Evolutionary conservation across 2,113 vertebrate species (phyloP).

Genomic region (Amblyopsis rosae): DNA sequence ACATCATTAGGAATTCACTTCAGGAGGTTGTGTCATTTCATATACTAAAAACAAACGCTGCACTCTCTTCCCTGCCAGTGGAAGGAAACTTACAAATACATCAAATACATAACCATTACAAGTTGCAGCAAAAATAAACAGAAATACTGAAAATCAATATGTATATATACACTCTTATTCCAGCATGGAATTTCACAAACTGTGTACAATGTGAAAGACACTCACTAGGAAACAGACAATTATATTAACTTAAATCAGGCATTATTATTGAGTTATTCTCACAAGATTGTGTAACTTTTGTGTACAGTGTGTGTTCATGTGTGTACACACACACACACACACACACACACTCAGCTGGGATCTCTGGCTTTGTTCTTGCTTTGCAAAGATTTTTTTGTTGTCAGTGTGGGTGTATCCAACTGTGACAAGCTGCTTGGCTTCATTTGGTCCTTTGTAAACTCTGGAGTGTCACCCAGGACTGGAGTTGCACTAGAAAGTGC

Average conservation of each 20-base stretch:
- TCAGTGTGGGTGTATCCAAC: constrained; percentile 77
- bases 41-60: constrained; percentile 18
- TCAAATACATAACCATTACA: constrained; percentile 37
- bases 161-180: constrained; percentile 22
- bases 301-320: constrained; percentile 48
- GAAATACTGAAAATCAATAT: background rate
- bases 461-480: constrained; percentile 61
- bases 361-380: constrained; percentile 76
- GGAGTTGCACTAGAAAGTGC: constrained; percentile 55
- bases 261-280: constrained; percentile 20
- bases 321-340: constrained; percentile 52
- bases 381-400: constrained; percentile 72
- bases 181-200: constrained; percentile 41
- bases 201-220: constrained; percentile 29
- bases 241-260: constrained; percentile 25
- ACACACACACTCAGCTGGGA: constrained; percentile 66
- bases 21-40: constrained; percentile 31
- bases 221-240: constrained; percentile 26
- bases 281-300: constrained; percentile 36
- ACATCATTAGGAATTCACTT: constrained; percentile 21
- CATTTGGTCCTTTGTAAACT: constrained; percentile 62
- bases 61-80: constrained; percentile 32
- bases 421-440: constrained; percentile 74
- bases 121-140: constrained; percentile 40
- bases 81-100: constrained; percentile 51